A percentile compares a stretch with the other conserved stretches of the same genome.
phyloP scores from a whole-genome alignment of 2,113 vertebrate species.

The Haemorhous mexicanus region DNA sequence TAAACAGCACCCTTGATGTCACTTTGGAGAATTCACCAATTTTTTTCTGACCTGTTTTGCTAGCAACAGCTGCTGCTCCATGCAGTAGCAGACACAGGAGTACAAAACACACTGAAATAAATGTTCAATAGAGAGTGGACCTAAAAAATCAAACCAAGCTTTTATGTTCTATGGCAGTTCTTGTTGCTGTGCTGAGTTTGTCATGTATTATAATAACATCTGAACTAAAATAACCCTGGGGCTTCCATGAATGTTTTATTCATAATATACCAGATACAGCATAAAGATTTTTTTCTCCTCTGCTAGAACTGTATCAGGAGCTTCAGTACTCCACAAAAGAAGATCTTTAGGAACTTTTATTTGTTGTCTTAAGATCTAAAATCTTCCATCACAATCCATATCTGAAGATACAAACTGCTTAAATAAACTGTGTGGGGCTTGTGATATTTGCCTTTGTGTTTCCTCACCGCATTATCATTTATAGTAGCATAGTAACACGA shows the following conservation, averaged over 20 bases:
- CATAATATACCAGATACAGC: neutral
- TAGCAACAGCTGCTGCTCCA: neutral
- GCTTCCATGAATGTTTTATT: neutral
- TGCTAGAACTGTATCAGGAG: neutral
- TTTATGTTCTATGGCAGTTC: neutral
- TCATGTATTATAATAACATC: neutral
- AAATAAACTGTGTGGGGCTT: neutral
- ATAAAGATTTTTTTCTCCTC: neutral
- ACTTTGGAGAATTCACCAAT: neutral
- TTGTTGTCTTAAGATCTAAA: neutral
- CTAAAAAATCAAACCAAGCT: neutral
- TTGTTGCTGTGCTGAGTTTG: neutral
- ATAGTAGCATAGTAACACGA: neutral
- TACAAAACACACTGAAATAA: neutral
- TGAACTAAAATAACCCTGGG: neutral
- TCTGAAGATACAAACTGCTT: neutral
- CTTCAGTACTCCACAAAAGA: neutral
- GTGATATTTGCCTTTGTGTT: neutral
- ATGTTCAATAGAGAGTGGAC: neutral
- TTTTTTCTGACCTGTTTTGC: neutral
- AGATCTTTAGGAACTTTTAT: neutral
- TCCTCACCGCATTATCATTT: neutral
- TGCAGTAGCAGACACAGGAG: neutral
- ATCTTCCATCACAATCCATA: neutral
- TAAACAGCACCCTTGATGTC: neutral